Evolutionary conservation across 2,113 vertebrate species (phyloP).

Genomic region (Dendropsophus ebraccatus): DNA sequence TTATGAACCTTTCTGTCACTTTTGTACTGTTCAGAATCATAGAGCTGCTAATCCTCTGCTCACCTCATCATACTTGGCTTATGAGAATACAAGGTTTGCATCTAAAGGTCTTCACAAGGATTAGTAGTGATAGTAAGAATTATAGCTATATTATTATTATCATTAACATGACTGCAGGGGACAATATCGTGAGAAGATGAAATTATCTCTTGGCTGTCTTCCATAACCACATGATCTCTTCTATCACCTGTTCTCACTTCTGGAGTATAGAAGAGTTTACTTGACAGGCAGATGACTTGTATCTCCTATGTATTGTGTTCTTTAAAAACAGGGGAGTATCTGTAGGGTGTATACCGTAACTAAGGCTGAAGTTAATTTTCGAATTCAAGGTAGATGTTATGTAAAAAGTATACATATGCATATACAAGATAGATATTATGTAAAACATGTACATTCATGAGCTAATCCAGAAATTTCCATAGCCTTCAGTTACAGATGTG

Average conservation of each 20-base stretch:
- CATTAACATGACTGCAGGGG: neutral
- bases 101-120: neutral
- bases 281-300: constrained; percentile 33
- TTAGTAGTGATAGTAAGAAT: neutral
- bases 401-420: neutral
- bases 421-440: too few relatives aligned
- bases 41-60: neutral
- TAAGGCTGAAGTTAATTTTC: neutral
- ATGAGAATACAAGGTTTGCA: neutral
- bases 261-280: neutral
- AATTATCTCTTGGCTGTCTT: constrained; percentile 9
- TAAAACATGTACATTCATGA: neutral
- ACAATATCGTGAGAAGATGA: constrained; percentile 12
- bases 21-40: neutral
- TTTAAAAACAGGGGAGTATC: constrained; percentile 10
- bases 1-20: too few relatives aligned
- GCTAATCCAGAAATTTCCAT: neutral
- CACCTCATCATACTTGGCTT: neutral
- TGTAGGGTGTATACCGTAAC: constrained; percentile 9
- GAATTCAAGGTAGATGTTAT: too few relatives aligned
- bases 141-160: neutral
- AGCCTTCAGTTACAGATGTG: neutral
- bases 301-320: neutral
- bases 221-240: constrained; percentile 22
- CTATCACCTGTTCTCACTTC: constrained; percentile 1